These are phyloP conservation scores for Chaetophractus vellerosus DNA, from an alignment of 2,797 vertebrate genomes.

Conservation along the genomic window DNA sequence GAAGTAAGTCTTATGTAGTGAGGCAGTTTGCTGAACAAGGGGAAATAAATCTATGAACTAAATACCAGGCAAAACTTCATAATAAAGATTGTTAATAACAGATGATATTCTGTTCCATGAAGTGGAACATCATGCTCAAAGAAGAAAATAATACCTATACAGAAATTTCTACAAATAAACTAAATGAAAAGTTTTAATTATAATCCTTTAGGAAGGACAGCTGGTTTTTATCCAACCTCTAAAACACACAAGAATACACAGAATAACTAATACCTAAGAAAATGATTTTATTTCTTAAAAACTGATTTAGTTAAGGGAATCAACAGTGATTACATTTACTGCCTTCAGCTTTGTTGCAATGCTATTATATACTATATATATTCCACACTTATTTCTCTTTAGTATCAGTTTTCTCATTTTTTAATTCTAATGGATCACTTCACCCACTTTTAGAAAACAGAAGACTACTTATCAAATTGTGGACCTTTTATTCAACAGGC, in stretches of 20 bases:
- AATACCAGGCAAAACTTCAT: slow-evolving; percentile 60
- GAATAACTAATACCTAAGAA: slow-evolving; percentile 21
- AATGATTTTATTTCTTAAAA: too few relatives aligned
- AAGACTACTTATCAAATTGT: not conserved
- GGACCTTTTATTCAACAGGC: slow-evolving; percentile 24
- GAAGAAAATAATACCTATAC: slow-evolving; percentile 32
- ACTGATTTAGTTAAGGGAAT: not conserved
- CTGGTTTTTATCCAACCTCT: not conserved
- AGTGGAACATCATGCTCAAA: not conserved
- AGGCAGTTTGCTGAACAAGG: slow-evolving; percentile 15
- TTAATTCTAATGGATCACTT: not conserved
- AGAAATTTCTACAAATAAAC: slow-evolving; percentile 56
- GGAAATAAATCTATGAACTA: slow-evolving; percentile 40
- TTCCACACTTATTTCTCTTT: not conserved
- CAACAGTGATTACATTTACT: not conserved
- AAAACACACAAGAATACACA: slow-evolving; percentile 24
- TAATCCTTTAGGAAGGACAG: slow-evolving; percentile 47
- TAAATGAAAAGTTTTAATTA: slow-evolving; percentile 32
- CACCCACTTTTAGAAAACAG: slow-evolving; percentile 35
- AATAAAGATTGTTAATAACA: slow-evolving; percentile 45
- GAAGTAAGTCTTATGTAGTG: not conserved
- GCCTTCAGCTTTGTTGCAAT: not conserved
- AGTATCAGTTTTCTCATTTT: slow-evolving; percentile 44
- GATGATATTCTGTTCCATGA: not conserved
- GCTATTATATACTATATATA: not conserved